A percentile compares a stretch with the other conserved stretches of the same genome.
Conservation (phyloP, 2,888 invertebrate genomes). For the Eristalis pertinax region DNA sequence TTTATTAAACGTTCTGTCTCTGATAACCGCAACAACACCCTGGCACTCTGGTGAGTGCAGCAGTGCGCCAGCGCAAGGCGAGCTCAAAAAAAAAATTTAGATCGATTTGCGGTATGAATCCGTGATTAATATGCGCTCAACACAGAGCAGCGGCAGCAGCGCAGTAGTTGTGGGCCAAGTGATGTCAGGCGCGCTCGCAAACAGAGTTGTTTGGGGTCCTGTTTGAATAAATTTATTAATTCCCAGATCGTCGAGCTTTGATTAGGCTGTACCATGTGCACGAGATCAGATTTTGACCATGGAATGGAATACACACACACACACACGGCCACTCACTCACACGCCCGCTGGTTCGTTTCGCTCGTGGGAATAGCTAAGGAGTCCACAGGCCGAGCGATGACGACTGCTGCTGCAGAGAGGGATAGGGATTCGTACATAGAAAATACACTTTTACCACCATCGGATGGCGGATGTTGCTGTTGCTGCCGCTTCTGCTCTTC, state of each 20-base stretch:
- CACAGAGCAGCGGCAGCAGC: no score
- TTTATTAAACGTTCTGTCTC: slow-evolving; percentile 63
- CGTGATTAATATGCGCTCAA: slow-evolving; percentile 61
- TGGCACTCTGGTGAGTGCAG: slow-evolving; percentile 5
- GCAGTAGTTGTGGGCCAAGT: slow-evolving; percentile 18
- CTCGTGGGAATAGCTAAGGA: slow-evolving; percentile 55
- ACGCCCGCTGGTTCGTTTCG: not conserved
- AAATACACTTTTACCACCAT: slow-evolving; percentile 57
- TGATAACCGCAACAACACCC: slow-evolving; percentile 65
- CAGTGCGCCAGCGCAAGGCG: not conserved
- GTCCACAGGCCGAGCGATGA: slow-evolving; percentile 22
- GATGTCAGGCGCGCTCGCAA: slow-evolving; percentile 41
- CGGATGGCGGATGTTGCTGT: slow-evolving; percentile 9
- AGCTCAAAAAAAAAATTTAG: slow-evolving; percentile 48
- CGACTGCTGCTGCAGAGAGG: slow-evolving; percentile 32
- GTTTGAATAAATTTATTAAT: slow-evolving; percentile 72
- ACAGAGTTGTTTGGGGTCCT: slow-evolving; percentile 54
- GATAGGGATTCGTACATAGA: slow-evolving; percentile 19
- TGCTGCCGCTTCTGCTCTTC: slow-evolving; percentile 5
- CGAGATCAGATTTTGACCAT: slow-evolving; percentile 63
- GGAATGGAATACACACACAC: not conserved
- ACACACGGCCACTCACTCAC: not conserved
- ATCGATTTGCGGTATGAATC: slow-evolving; percentile 67
- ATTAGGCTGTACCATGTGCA: slow-evolving; percentile 44
- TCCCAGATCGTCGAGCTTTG: slow-evolving; percentile 63